A percentile compares a stretch with the other conserved stretches of the same genome.
These are phyloP conservation scores for Scelioninae gen. 1 DNA, from an alignment of 2,888 invertebrate species.

Conservation along the genomic window DNA sequence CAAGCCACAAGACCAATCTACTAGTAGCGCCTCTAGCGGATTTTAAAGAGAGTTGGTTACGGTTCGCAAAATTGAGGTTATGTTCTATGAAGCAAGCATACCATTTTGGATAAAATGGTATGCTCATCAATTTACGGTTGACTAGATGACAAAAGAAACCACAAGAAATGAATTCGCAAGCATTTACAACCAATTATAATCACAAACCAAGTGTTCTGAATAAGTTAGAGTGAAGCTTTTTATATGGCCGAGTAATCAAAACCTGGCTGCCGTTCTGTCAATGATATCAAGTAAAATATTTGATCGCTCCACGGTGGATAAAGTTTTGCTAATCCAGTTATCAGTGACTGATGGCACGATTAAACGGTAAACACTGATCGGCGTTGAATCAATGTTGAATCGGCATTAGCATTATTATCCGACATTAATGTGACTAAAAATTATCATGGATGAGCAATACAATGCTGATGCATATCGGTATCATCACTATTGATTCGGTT, in stretches of 20 bases:
- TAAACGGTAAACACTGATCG: constrained; percentile 22
- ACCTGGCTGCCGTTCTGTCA: constrained; percentile 8
- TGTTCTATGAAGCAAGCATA: too few species aligned
- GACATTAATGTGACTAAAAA: constrained; percentile 25
- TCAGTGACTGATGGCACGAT: constrained; percentile 18
- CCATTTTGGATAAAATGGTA: too few species aligned
- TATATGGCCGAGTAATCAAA: not conserved
- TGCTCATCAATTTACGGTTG: too few species aligned
- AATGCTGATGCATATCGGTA: constrained; percentile 11
- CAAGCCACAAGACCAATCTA: too few species aligned
- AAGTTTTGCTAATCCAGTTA: constrained; percentile 27
- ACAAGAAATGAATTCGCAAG: too few species aligned
- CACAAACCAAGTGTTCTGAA: too few species aligned
- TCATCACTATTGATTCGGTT: constrained; percentile 19
- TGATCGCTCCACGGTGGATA: constrained; percentile 17
- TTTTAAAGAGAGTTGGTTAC: too few species aligned
- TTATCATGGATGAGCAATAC: not conserved
- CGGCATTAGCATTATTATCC: constrained; percentile 37
- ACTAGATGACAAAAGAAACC: too few species aligned
- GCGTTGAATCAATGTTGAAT: constrained; percentile 40
- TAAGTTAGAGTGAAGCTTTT: too few species aligned
- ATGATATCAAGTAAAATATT: constrained; percentile 20
- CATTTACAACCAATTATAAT: too few species aligned
- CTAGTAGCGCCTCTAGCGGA: too few species aligned
- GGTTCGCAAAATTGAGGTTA: too few species aligned